A percentile compares a stretch with the other conserved stretches of the same genome.
These are phyloP conservation scores for Nemopilema nomurai DNA, from an alignment of 30 jellyfish, hydroid and myxozoan species.

Conservation along the genomic window DNA sequence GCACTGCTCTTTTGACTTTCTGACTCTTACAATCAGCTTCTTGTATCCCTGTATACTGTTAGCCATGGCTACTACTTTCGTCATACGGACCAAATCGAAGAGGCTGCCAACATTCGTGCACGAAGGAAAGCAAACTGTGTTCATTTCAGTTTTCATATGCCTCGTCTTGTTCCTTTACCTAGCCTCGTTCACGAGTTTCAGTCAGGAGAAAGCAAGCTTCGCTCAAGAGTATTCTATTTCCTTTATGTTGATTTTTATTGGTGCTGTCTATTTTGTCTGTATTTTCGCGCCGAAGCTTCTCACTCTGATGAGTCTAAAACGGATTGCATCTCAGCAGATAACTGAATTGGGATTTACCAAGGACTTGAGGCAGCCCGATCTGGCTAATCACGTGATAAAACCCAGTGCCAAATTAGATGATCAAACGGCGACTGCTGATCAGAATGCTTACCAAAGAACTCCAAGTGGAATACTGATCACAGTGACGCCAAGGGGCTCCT, in stretches of 20 bases:
- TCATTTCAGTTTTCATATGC: conserved; percentile 32
- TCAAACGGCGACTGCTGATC: too few relatives aligned
- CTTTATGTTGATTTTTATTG: conserved; percentile 25
- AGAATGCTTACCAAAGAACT: too few relatives aligned
- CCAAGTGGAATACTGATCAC: too few relatives aligned
- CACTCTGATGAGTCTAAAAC: not conserved
- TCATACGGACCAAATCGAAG: conserved; percentile 6
- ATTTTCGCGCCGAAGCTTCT: conserved; percentile 35
- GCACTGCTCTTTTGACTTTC: conserved; percentile 27
- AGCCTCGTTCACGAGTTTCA: conserved; percentile 17
- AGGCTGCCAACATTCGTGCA: conserved; percentile 20
- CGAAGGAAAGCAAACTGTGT: conserved; percentile 43
- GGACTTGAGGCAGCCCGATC: not conserved
- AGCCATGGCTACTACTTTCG: conserved; percentile 29
- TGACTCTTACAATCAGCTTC: conserved; percentile 29
- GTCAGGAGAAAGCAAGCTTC: conserved; percentile 1
- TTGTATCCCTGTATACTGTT: conserved; percentile 25
- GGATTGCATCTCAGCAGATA: not conserved
- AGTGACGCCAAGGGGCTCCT: too few relatives aligned
- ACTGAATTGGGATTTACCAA: not conserved
- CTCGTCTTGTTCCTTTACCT: conserved; percentile 11
- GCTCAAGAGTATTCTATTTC: conserved; percentile 41
- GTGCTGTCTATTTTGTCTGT: conserved; percentile 3
- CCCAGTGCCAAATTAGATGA: too few relatives aligned
- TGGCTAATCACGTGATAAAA: not conserved